Evolutionary conservation across 1,140 invertebrate genomes (phyloP), one percentile per base, ranked within the genome.

Genomic region (Drosophila busckii): DNA sequence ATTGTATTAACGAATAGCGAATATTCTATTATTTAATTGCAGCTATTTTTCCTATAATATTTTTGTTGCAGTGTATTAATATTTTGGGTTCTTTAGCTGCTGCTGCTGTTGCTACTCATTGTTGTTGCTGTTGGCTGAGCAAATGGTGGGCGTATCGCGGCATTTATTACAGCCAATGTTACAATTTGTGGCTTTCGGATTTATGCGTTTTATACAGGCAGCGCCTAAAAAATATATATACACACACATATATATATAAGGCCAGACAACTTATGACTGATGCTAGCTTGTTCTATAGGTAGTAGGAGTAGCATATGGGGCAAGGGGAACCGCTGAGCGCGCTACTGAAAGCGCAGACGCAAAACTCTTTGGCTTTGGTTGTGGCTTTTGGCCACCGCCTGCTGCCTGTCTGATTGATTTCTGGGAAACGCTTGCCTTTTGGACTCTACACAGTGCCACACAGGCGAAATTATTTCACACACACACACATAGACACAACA

Each of bases 161-260:
- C 80, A 84, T 84, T 84, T 84, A 84, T 84, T 84, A 84, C 80
- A 84, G 80, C 80, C 80, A 84, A 84, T 84, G 80, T 84, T 84
- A 84, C 80, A 84, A 84, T 84, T 84, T 84, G 80, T 80, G 70
- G 78, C 60, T 70, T 62, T 69, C 50, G 70, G 76, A 83, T 83
- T 83, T 83, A 83, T 84, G 78, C 68, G 58, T 71, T 76, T n/a
- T 75, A 75, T 73, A 64, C 64, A 65, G 70, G 70, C 70, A 76
- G 66, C 70, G 65, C 60, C 65, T 48, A 54, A 7, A 37, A 58
- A 60, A 29, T 4, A 25, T 34, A 40, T 48, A 37, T 4, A 15
- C n/a, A 35, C 12, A 3, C 8, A 34, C 20, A 42, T 19, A 17
- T 22, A 23, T 40, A 13, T 1, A 25, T 13, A 42, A 49, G 38